Conservation (phyloP, 2,888 invertebrate genomes). For the Argyresthia goedartella region DNA sequence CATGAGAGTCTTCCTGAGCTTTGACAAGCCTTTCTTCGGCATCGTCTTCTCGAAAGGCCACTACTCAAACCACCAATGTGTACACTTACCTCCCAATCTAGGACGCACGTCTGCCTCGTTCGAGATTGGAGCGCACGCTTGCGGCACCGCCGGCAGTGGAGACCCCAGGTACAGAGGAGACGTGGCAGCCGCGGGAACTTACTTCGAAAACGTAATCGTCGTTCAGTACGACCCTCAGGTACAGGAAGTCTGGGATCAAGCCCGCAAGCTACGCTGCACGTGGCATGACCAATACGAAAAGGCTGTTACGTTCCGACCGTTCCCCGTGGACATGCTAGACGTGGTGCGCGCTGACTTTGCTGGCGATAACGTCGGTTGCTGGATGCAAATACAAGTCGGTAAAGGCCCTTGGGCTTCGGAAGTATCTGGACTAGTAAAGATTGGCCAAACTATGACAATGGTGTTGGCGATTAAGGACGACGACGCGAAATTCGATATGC, state of each 20-base stretch:
- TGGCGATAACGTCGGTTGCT: conserved; percentile 95
- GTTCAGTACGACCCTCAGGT: conserved; percentile 94
- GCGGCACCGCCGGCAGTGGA: conserved; percentile 92
- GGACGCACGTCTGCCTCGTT: conserved; percentile 90
- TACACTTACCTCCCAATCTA: conserved; percentile 89
- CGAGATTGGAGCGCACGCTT: conserved; percentile 91
- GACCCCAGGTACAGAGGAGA: conserved; percentile 93
- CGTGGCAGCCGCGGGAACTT: conserved; percentile 91
- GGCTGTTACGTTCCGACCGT: conserved; percentile 93
- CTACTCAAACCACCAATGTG: conserved; percentile 92
- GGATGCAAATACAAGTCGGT: conserved; percentile 98
- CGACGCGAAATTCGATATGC: conserved; percentile 95
- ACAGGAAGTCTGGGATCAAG: conserved; percentile 97
- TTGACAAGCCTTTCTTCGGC: conserved; percentile 95
- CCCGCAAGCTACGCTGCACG: conserved; percentile 90
- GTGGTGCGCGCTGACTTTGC: conserved; percentile 96
- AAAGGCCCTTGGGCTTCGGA: conserved; percentile 97
- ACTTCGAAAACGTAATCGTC: conserved; percentile 94
- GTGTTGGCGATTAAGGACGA: conserved; percentile 95
- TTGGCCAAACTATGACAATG: conserved; percentile 98
- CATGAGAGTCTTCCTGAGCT: conserved; percentile 95
- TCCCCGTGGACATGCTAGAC: conserved; percentile 95
- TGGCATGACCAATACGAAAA: conserved; percentile 98
- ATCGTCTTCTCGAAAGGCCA: conserved; percentile 96
- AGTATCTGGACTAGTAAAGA: conserved; percentile 93